Base-by-base conservation (phyloP, 2,113 vertebrate genomes). In the Trogon surrucura region DNA sequence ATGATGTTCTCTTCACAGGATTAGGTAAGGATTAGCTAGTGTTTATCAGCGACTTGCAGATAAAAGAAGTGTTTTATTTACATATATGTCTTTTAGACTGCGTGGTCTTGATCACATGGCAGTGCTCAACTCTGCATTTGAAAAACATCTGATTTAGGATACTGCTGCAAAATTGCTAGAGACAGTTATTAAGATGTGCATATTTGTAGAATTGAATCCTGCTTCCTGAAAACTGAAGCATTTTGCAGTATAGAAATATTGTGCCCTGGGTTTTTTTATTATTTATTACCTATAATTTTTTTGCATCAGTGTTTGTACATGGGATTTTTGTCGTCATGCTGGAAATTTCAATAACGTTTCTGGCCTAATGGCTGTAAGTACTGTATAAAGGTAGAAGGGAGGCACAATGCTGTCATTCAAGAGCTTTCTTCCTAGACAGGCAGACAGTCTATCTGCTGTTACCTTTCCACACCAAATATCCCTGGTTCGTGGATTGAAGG, bases 21-120 rank as follows among this genome's bases (percentile, higher is more conserved):
- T 96, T 96, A 97, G 92, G 88, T 91, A 88, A 71, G 85, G 95
- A 95, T 93, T 96, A 94, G 90, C 88, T 64, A 10, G 56, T 86
- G 82, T 94, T 94, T 88, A 91, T 86, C 92, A 71, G 75, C 0
- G 2, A 78, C 44, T 96, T 72, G 77, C 75, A 92, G 92, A 95
- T 96, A 78, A 81, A 86, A 94, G 56, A 62, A 80, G 32, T 41
- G 38, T 48, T 92, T 90, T 94, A 83, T 93, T 93, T 94, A 92
- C 80, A 34, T 18, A 45, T 71, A 0, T 77, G 22, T 84, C 65
- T 81, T 83, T 53, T 57, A 81, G 75, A 57, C 61, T 60, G 23
- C 1, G 0, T 60, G 81, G 36, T 50, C 64, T 62, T 45, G 34
- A 78, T 78, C 80, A 30, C 48, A 32, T 74, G 51, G 41, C 34